A percentile compares a stretch with the other conserved stretches of the same genome.
Evolutionary conservation across 2,113 vertebrate species (phyloP).

Genomic region (Bettongia penicillata): DNA sequence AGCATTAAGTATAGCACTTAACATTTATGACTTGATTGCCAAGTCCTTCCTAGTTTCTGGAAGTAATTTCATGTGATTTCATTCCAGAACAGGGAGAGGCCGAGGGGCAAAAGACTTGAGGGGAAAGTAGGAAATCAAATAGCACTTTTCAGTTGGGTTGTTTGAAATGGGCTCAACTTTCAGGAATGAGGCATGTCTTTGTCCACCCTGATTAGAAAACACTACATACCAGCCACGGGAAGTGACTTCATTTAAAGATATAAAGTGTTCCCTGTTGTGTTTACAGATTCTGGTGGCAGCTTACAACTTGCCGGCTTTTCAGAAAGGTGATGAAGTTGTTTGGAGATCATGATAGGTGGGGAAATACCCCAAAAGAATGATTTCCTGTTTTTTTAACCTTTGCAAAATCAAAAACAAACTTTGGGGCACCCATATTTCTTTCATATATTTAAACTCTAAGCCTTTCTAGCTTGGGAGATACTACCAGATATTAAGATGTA

Average conservation of each 20-base stretch:
- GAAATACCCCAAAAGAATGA: slow-evolving; percentile 41
- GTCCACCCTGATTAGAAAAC: slow-evolving; percentile 46
- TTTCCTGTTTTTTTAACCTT: slow-evolving; percentile 55
- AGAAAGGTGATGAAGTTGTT: slow-evolving; percentile 19
- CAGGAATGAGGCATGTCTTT: slow-evolving; percentile 59
- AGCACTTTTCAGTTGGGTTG: slow-evolving; percentile 53
- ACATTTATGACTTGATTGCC: slow-evolving; percentile 64
- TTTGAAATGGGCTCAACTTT: slow-evolving; percentile 63
- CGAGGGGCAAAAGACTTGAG: background rate
- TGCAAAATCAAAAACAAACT: slow-evolving; percentile 43
- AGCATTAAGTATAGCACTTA: slow-evolving; percentile 29
- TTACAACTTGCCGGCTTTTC: slow-evolving; percentile 7
- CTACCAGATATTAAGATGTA: background rate
- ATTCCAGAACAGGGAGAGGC: background rate
- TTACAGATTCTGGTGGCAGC: slow-evolving; percentile 58
- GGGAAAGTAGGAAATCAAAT: slow-evolving; percentile 46
- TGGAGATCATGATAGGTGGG: background rate
- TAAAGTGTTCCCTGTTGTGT: slow-evolving; percentile 44
- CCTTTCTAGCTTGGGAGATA: background rate
- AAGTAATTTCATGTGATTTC: slow-evolving; percentile 67
- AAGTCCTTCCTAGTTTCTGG: slow-evolving; percentile 65
- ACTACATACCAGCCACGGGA: slow-evolving; percentile 46
- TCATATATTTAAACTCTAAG: background rate
- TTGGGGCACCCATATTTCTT: slow-evolving; percentile 9
- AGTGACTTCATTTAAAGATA: slow-evolving; percentile 62